These are phyloP conservation scores for Copidosoma floridanum DNA, from an alignment of 1,140 invertebrate genomes.

Conservation along the genomic window DNA sequence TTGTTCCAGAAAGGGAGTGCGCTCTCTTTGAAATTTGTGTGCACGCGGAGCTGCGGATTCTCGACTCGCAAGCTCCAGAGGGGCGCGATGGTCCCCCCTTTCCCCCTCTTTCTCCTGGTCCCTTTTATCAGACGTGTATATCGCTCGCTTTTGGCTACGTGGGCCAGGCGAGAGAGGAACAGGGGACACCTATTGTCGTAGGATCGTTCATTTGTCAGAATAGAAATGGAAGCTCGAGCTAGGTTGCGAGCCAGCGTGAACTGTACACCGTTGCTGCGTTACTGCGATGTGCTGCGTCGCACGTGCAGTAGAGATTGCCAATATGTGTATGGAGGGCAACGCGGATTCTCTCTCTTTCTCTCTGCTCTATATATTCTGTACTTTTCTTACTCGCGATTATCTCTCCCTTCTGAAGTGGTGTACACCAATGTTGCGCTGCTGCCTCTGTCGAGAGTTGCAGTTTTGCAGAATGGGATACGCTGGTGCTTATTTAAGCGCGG, in stretches of 20 bases:
- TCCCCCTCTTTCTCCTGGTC: not conserved
- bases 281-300: conserved; percentile 5
- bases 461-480: no score
- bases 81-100: conserved; percentile 1
- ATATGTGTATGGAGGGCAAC: conserved; percentile 27
- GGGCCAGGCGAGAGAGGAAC: no score
- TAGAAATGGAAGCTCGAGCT: conserved; percentile 37
- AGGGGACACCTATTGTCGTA: conserved; percentile 42
- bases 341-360: conserved; percentile 4
- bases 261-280: no score
- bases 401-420: no score
- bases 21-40: conserved; percentile 47
- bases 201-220: conserved; percentile 41
- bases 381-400: not conserved
- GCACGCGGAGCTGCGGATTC: conserved; percentile 36
- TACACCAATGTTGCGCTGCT: no score
- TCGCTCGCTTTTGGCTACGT: no score
- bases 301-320: conserved; percentile 34
- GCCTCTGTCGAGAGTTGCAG: not conserved
- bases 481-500: no score
- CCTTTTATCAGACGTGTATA: no score
- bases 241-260: no score
- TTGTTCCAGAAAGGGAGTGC: conserved; percentile 43
- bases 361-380: not conserved
- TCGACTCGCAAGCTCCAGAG: conserved; percentile 21